These are phyloP conservation scores for Hyalella azteca DNA, from an alignment of 2,888 invertebrate genomes.

Conservation along the genomic window DNA sequence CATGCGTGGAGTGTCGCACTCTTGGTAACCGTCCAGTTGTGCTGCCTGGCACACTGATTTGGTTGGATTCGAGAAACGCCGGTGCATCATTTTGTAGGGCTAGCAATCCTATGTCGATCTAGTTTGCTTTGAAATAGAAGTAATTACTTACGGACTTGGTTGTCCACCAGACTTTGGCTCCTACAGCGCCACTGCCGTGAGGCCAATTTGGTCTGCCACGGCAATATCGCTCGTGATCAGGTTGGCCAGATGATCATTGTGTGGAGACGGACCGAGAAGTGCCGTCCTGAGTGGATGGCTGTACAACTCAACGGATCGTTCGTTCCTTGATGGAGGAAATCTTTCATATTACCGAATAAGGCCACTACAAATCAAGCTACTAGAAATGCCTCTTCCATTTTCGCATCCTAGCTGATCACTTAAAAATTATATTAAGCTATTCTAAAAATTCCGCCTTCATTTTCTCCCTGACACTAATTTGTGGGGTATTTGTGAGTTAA, in stretches of 20 bases:
- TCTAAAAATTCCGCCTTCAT: too few species aligned
- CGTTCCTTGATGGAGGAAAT: neutral
- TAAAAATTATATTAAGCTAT: too few species aligned
- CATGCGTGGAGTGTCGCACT: too few species aligned
- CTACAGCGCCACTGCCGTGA: neutral
- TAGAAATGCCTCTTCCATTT: neutral
- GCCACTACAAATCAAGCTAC: neutral
- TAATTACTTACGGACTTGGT: conserved; percentile 48
- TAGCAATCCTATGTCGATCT: conserved; percentile 42
- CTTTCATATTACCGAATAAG: neutral
- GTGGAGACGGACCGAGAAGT: conserved; percentile 22
- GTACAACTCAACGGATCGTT: neutral
- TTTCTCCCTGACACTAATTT: too few species aligned
- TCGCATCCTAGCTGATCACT: too few species aligned
- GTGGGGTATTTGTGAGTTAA: too few species aligned
- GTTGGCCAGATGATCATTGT: conserved; percentile 35
- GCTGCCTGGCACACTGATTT: neutral
- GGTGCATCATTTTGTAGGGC: neutral
- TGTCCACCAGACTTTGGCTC: conserved; percentile 20
- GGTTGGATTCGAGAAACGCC: neutral
- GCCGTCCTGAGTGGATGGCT: conserved; percentile 7
- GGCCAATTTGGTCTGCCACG: neutral
- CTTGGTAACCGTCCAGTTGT: too few species aligned
- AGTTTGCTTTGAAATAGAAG: conserved; percentile 55
- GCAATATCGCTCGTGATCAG: conserved; percentile 27